Percentiles rank a stretch among this genome's conserved stretches.
Conservation (phyloP, 2,113 vertebrate species). For the Murina feae region DNA sequence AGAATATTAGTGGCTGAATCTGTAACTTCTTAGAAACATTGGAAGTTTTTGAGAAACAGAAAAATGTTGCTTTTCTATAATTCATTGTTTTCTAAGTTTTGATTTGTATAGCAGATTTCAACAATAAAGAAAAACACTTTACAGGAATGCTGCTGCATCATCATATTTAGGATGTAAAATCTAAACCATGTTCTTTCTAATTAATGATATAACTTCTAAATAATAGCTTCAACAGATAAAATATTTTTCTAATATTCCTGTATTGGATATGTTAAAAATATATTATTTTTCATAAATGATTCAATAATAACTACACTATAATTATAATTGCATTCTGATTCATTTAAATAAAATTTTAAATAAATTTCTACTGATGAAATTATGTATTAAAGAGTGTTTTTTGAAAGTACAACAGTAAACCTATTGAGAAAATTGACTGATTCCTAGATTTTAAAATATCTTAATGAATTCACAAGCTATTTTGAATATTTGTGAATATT, state of each 20-base stretch:
- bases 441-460: neutral
- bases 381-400: neutral
- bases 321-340: neutral
- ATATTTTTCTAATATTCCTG: neutral
- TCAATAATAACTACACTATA: neutral
- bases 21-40: neutral
- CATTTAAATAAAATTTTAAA: neutral
- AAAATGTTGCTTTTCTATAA: neutral
- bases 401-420: neutral
- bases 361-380: neutral
- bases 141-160: neutral
- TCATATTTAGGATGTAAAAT: neutral
- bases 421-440: neutral
- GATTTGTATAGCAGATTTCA: neutral
- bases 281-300: neutral
- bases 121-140: neutral
- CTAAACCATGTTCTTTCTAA: neutral
- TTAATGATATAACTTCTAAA: neutral
- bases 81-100: neutral
- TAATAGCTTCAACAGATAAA: neutral
- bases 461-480: constrained; percentile 44
- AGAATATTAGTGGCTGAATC: neutral
- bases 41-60: neutral
- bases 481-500: constrained; percentile 31
- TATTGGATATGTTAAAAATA: neutral